Conservation (phyloP, 2,113 vertebrate genomes). For the Rhegmatorhina hoffmannsi region DNA sequence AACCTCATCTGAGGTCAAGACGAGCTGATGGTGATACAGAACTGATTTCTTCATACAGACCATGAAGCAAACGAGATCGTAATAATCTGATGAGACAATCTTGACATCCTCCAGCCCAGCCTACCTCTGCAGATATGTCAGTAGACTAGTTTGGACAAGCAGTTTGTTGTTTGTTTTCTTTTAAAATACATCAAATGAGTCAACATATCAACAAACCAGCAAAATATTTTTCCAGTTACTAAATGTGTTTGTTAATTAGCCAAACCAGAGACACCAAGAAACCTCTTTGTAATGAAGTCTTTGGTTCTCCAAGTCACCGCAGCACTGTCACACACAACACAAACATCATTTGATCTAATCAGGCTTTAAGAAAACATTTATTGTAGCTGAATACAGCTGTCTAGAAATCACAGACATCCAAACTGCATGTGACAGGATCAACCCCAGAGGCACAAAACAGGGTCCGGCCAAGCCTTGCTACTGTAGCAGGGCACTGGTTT, state of each 20-base stretch:
- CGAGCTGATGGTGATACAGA: not conserved
- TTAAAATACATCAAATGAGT: conserved; percentile 59
- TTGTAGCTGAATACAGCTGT: conserved; percentile 10
- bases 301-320: not conserved
- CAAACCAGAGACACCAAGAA: conserved; percentile 17
- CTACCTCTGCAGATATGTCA: conserved; percentile 16
- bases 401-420: not conserved
- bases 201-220: conserved; percentile 43
- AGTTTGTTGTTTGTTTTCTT: conserved; percentile 55
- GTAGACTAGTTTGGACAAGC: conserved; percentile 50
- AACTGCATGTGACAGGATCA: not conserved
- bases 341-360: conserved; percentile 30
- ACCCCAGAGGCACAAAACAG: not conserved
- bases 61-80: conserved; percentile 38
- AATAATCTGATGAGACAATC: conserved; percentile 22
- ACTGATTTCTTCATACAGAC: conserved; percentile 40
- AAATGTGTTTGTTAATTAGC: conserved; percentile 25
- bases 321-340: conserved; percentile 4
- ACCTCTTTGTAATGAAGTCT: conserved; percentile 12
- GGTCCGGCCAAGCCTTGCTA: not conserved
- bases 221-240: conserved; percentile 44
- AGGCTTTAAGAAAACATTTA: conserved; percentile 27
- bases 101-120: conserved; percentile 30
- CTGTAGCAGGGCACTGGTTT: not conserved
- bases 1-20: conserved; percentile 4